A percentile compares a stretch with the other conserved stretches of the same genome.
Conservation (phyloP, 64 coral and sea anemone genomes). For the Pocillopora verrucosa region DNA sequence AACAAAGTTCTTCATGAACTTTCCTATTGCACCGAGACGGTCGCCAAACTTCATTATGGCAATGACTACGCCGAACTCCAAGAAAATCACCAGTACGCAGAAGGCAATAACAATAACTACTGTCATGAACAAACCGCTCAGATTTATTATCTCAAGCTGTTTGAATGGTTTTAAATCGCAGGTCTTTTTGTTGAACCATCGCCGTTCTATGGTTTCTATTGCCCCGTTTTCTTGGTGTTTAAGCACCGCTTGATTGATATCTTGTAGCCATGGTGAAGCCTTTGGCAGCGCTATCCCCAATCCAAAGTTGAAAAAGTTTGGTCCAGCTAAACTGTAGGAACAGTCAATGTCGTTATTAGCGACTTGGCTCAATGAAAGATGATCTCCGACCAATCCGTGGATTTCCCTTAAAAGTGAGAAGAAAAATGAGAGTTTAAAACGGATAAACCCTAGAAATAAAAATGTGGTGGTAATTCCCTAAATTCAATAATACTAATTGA, state of each 20-base stretch:
- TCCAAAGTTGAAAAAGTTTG: constrained; percentile 50
- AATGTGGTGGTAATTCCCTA: no score
- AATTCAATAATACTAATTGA: no score
- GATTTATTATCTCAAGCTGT: constrained; percentile 18
- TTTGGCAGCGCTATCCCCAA: constrained; percentile 38
- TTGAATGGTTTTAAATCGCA: constrained; percentile 10
- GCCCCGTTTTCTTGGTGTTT: constrained; percentile 53
- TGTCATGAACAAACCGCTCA: constrained; percentile 46
- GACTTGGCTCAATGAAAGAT: constrained; percentile 29
- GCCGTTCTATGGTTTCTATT: not conserved
- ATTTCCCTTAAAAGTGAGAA: constrained; percentile 15
- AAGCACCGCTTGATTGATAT: constrained; percentile 19
- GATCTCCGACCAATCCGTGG: constrained; percentile 42
- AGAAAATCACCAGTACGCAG: constrained; percentile 9
- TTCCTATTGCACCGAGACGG: constrained; percentile 5
- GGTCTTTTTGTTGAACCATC: constrained; percentile 21
- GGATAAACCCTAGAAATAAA: not conserved
- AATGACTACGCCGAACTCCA: constrained; percentile 7
- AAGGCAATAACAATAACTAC: constrained; percentile 4
- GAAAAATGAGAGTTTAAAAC: not conserved
- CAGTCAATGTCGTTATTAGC: constrained; percentile 26
- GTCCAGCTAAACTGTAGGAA: constrained; percentile 5
- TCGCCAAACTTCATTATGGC: constrained; percentile 9
- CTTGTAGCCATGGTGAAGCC: constrained; percentile 33
- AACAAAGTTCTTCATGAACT: constrained; percentile 4